Base-by-base conservation (phyloP, 2,888 invertebrate species). In the Polyommatus icarus region DNA sequence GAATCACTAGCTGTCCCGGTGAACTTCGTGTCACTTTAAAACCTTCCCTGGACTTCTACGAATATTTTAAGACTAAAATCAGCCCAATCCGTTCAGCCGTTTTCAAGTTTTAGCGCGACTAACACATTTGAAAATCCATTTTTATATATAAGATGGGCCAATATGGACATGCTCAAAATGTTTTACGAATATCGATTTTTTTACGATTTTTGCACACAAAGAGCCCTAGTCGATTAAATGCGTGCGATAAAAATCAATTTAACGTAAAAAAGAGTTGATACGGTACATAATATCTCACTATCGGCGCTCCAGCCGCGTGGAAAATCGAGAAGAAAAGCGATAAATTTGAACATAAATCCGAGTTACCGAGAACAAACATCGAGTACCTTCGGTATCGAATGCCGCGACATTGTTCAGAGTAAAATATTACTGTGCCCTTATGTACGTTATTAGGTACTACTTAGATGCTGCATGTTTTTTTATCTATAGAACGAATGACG, bases 271-370 rank as follows among this genome's bases (percentile, higher is more conserved):
- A 76, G 76, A 59, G 76, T 78, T 76, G 78, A 78, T 76, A 20
- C 54, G 54, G 29, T 54, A 75, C 75, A 24, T 78, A 78, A 77
- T 78, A 77, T 79, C 78, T 76, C 76, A 20, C 76, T 73, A 79
- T 79, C 79, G 59, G 77, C 29, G 71, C 76, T 80, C 80, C 80
- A 79, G 76, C 80, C 81, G 78, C 72, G 79, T 78, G 80, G 78
- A 80, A 82, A 82, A 82, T 82, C 79, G 79, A 57, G 77, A 46
- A 76, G 78, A 80, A 81, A 79, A 71, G 78, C 80, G 78, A 81
- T 80, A 81, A 80, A 82, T 77, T 79, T 78, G 79, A 78, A 78
- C 78, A 81, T 81, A 81, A 79, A 81, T 77, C 78, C 76, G 54
- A 79, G 80, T 79, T 80, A 80, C 78, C 78, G 79, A 77, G 82